Conservation (phyloP, 2,797 vertebrate genomes). For the Staurois parvus region DNA sequence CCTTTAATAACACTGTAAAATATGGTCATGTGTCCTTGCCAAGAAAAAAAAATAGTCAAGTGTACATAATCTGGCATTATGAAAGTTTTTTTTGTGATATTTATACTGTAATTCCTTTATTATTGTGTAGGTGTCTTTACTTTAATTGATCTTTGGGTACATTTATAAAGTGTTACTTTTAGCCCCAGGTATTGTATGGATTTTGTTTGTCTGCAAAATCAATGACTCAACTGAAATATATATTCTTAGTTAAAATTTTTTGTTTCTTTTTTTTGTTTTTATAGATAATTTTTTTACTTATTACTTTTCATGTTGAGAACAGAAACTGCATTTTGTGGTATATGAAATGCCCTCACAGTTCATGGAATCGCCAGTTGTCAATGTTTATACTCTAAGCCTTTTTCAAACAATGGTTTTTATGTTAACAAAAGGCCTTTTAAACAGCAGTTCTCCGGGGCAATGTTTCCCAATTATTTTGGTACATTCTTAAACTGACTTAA, state of each 20-base stretch:
- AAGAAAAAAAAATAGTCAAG: too few species aligned
- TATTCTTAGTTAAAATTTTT: not conserved
- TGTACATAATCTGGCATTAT: too few species aligned
- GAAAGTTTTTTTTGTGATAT: too few species aligned
- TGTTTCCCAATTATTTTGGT: constrained; percentile 53
- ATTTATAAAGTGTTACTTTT: not conserved
- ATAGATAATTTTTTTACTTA: not conserved
- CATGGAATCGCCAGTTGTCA: constrained; percentile 12
- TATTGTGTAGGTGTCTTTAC: too few species aligned
- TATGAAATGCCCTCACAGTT: not conserved
- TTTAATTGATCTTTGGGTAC: not conserved
- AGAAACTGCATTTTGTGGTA: not conserved
- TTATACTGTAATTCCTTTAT: too few species aligned
- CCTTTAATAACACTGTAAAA: too few species aligned
- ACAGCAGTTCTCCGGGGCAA: constrained; percentile 50
- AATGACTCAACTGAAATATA: not conserved
- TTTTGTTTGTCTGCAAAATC: too few species aligned
- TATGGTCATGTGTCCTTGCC: too few species aligned
- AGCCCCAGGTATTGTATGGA: not conserved
- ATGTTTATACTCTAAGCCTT: constrained; percentile 24
- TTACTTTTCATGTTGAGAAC: constrained; percentile 18
- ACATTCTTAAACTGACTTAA: constrained; percentile 48
- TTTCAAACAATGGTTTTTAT: constrained; percentile 26
- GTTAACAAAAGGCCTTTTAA: constrained; percentile 54
- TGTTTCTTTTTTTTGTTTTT: not conserved